These are phyloP conservation scores for Drosophila ustulata DNA, from an alignment of 2,888 invertebrate species.

Conservation along the genomic window DNA sequence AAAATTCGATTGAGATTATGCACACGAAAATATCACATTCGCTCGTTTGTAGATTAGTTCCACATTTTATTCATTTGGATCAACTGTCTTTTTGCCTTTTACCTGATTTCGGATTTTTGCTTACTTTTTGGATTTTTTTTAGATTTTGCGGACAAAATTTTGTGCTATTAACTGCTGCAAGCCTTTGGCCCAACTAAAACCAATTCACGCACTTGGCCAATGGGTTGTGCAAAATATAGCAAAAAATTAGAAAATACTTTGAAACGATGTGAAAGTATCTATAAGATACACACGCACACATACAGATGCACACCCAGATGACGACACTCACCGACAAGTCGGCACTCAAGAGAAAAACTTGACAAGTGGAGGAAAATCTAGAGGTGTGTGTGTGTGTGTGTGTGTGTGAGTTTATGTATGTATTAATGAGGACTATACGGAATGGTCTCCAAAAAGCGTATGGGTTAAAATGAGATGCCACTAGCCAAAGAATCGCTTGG, in stretches of 20 bases:
- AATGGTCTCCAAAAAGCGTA: constrained; percentile 32
- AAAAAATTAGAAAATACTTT: constrained; percentile 43
- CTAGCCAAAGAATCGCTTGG: constrained; percentile 40
- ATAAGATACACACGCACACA: constrained; percentile 33
- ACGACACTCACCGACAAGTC: constrained; percentile 24
- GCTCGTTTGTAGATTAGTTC: constrained; percentile 5
- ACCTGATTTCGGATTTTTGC: constrained; percentile 36
- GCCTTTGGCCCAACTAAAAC: constrained; percentile 81
- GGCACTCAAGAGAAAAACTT: constrained; percentile 57
- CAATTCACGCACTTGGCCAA: constrained; percentile 61
- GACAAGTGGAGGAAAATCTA: constrained; percentile 50
- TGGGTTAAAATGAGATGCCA: constrained; percentile 64
- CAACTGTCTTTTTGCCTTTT: constrained; percentile 20
- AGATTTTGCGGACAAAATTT: constrained; percentile 48
- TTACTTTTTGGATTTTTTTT: constrained; percentile 7
- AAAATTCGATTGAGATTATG: constrained; percentile 53
- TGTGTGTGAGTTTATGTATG: constrained; percentile 13
- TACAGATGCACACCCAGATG: background rate
- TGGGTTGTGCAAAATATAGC: constrained; percentile 67
- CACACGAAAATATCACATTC: constrained; percentile 37
- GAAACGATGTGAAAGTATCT: constrained; percentile 52
- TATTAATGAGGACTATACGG: constrained; percentile 10
- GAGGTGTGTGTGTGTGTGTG: background rate
- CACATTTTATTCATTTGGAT: background rate
- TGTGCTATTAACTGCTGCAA: constrained; percentile 77